Evolutionary conservation across 1,140 invertebrate species (phyloP).

Genomic region (Platyscapa corneri): DNA sequence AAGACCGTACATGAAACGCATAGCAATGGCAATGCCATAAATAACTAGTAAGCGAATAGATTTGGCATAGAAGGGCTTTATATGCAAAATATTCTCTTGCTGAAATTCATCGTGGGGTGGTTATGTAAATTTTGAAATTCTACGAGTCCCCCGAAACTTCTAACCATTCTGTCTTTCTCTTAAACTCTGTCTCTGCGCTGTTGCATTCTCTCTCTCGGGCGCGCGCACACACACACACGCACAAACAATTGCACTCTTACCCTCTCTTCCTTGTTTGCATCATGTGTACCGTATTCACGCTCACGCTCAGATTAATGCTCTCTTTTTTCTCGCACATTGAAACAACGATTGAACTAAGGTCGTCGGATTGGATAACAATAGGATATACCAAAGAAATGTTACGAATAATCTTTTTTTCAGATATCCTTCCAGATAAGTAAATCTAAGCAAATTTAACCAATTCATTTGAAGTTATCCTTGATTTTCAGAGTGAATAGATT

Average conservation of each 20-base stretch:
- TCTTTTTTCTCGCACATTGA: background rate
- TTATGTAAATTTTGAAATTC: slow-evolving; percentile 62
- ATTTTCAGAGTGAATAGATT: slow-evolving; percentile 22
- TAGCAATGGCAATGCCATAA: slow-evolving; percentile 40
- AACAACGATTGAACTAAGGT: slow-evolving; percentile 31
- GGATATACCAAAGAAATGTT: slow-evolving; percentile 26
- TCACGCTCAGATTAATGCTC: slow-evolving; percentile 48
- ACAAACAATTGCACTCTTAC: background rate
- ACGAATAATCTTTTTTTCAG: slow-evolving; percentile 45
- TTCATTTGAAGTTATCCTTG: slow-evolving; percentile 33
- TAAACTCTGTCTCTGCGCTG: background rate
- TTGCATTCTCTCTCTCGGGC: background rate
- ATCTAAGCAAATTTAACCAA: slow-evolving; percentile 26
- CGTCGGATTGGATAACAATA: too few relatives aligned
- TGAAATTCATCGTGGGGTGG: slow-evolving; percentile 53
- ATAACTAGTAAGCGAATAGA: slow-evolving; percentile 48
- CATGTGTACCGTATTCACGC: background rate
- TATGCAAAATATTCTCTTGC: slow-evolving; percentile 58
- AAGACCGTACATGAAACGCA: slow-evolving; percentile 1
- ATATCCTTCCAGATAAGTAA: slow-evolving; percentile 16
- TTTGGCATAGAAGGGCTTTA: slow-evolving; percentile 49
- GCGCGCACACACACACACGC: background rate
- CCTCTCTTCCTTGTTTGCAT: slow-evolving; percentile 1
- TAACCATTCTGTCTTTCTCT: background rate
- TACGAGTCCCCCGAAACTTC: slow-evolving; percentile 47